Evolutionary conservation across 1,140 invertebrate genomes (phyloP), one percentile per base, ranked within the genome.

Genomic region (Drosophila mauritiana): DNA sequence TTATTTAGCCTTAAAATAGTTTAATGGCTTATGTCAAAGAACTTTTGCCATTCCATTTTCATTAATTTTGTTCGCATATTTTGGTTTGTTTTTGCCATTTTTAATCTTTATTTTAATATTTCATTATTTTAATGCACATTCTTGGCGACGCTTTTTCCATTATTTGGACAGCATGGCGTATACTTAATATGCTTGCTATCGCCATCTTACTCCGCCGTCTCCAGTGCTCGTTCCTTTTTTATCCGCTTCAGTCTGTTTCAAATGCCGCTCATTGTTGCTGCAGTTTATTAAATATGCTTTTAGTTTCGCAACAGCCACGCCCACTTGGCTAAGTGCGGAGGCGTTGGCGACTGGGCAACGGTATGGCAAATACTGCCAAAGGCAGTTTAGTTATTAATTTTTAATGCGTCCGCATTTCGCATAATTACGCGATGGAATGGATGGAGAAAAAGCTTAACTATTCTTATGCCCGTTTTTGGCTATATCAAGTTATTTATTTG

Each of bases 331-430:
- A 25, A 55, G 49, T 39, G 40, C 17, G 62, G 42, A 39, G 63
- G 40, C 65, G 56, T 12, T 17, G 43, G 6, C 17, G 20, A 54
- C 20, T 39, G 40, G 57, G 63, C 62, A 20, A 67, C 46, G 63
- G 63, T 70, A 70, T 70, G 63, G 67, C 63, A 70, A 70, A 70
- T 70, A 69, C 59, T 64, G 73, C 73, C 70, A 74, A 75, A 75
- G 73, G 73, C 73, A 75, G 73, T 75, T 75, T 75, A 75, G 70
- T 75, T 75, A 75, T 75, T 75, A 75, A 75, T 75, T 75, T 75
- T 75, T 75, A 74, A 75, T 75, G 73, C 73, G 73, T 74, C 73
- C 72, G 53, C 73, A 75, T 75, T 75, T 74, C 70, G 61, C 48
- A 75, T 75, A 75, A 75, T 75, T 75, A 70, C 67, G 64, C 67